phyloP scores from a whole-genome alignment of 2,797 vertebrate genomes.

The Aplochiton taeniatus region DNA sequence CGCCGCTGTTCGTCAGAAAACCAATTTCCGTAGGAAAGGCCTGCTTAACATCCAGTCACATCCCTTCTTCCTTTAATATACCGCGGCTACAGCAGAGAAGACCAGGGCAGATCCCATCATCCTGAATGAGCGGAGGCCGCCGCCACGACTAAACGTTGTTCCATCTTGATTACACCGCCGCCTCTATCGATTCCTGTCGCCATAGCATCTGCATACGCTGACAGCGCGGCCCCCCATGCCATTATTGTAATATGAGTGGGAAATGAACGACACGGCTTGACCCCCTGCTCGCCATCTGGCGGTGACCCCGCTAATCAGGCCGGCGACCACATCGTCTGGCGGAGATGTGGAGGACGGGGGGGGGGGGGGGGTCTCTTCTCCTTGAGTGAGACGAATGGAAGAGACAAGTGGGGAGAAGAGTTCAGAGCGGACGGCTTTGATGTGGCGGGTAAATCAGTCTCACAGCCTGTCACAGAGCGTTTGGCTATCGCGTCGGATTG shows the following conservation, averaged over 20 bases:
- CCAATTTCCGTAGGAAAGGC: constrained; percentile 22
- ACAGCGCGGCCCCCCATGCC: constrained; percentile 27
- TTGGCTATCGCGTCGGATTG: too few species aligned
- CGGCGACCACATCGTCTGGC: constrained; percentile 6
- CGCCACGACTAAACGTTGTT: constrained; percentile 30
- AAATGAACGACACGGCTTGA: constrained; percentile 18
- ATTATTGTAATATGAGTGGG: constrained; percentile 2
- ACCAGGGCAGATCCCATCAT: constrained; percentile 24
- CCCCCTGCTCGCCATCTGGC: constrained; percentile 7
- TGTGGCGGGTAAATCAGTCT: too few species aligned
- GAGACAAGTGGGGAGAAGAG: background rate
- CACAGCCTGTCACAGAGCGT: too few species aligned
- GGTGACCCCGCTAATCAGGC: constrained; percentile 27
- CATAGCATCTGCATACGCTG: constrained; percentile 37
- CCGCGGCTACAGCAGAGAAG: constrained; percentile 12
- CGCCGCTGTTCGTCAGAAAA: background rate
- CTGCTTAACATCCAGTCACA: constrained; percentile 13
- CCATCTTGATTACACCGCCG: constrained; percentile 35
- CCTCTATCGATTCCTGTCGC: constrained; percentile 40
- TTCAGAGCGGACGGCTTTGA: too few species aligned
- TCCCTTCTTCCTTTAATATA: constrained; percentile 11
- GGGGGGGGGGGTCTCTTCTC: background rate
- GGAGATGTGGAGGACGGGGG: too few species aligned
- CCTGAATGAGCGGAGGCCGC: constrained; percentile 11
- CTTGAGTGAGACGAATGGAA: constrained; percentile 8